These are phyloP conservation scores for Eupeodes corollae DNA, from an alignment of 1,140 invertebrate genomes.

Conservation along the genomic window DNA sequence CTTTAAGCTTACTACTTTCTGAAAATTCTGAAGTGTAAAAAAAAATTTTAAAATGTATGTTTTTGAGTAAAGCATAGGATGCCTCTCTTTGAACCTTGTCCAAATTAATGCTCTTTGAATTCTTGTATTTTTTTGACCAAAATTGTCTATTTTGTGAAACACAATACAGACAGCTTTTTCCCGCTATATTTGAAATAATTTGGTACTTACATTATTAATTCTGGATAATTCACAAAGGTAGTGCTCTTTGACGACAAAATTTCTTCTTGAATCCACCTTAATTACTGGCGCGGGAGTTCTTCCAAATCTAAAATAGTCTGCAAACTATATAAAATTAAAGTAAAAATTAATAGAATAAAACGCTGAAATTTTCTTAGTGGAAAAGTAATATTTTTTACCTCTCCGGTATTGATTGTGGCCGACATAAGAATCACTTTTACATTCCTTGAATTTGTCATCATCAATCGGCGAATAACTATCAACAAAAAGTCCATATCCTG, in stretches of 20 bases:
- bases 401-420: constrained; percentile 64
- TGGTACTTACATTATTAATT: constrained; percentile 14
- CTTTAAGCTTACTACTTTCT: no score
- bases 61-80: no score
- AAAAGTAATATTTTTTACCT: constrained; percentile 2
- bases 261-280: constrained; percentile 41
- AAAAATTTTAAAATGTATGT: no score
- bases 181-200: constrained; percentile 8
- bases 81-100: no score
- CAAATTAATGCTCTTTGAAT: no score
- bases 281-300: constrained; percentile 46
- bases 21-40: no score
- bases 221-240: constrained; percentile 55
- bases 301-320: constrained; percentile 55
- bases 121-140: no score
- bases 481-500: constrained; percentile 87
- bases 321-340: constrained; percentile 49
- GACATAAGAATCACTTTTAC: constrained; percentile 82
- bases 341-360: not conserved
- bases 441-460: constrained; percentile 55
- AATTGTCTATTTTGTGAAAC: no score
- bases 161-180: no score
- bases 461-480: constrained; percentile 67
- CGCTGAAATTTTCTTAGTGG: no score
- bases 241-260: constrained; percentile 47